These are phyloP conservation scores for Oceanodroma leucorhoa DNA, from an alignment of 2,797 vertebrate genomes.

Conservation along the genomic window DNA sequence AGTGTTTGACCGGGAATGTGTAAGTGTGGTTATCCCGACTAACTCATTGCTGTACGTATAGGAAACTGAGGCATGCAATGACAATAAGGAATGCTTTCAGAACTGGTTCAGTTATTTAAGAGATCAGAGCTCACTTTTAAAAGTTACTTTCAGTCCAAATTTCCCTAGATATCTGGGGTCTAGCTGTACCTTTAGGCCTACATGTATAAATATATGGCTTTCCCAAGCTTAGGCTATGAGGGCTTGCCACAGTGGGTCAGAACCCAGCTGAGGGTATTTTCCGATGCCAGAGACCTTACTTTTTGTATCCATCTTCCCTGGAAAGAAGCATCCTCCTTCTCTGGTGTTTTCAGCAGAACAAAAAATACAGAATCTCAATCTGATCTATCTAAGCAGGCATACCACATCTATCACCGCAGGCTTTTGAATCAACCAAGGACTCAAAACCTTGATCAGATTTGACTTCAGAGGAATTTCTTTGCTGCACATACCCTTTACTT, in stretches of 20 bases:
- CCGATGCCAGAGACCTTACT: neutral
- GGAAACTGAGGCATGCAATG: neutral
- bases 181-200: neutral
- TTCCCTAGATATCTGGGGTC: neutral
- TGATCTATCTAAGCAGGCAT: constrained; percentile 22
- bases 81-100: neutral
- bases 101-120: neutral
- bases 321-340: neutral
- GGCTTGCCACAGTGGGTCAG: neutral
- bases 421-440: constrained; percentile 52
- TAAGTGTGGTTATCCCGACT: neutral
- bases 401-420: constrained; percentile 47
- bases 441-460: constrained; percentile 47
- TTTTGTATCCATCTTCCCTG: neutral
- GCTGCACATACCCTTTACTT: neutral
- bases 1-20: neutral
- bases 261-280: neutral
- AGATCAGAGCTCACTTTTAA: neutral
- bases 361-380: neutral
- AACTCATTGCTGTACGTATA: neutral
- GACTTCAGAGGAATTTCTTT: constrained; percentile 36
- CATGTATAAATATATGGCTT: neutral
- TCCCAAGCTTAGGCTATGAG: neutral
- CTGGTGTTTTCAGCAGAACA: constrained; percentile 13
- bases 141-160: neutral